phyloP scores from a whole-genome alignment of 2,113 vertebrate genomes.

The Pelecanus crispus region DNA sequence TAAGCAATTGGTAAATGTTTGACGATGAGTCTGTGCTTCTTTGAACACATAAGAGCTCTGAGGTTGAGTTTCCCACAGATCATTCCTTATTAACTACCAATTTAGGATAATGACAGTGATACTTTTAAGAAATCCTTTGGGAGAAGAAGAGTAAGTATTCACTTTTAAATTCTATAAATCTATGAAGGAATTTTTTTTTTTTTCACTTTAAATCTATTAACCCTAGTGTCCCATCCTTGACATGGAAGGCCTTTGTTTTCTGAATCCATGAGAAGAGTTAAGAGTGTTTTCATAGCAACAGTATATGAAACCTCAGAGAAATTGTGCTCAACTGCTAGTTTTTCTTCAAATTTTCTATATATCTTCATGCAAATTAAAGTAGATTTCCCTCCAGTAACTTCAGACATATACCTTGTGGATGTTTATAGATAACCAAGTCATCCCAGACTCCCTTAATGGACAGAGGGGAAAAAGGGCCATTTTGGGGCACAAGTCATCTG shows the following conservation, averaged over 20 bases:
- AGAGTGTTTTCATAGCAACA: background rate
- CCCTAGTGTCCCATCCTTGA: background rate
- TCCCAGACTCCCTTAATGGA: background rate
- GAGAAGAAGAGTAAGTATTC: background rate
- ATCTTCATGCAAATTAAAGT: background rate
- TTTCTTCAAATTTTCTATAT: background rate
- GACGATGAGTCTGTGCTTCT: background rate
- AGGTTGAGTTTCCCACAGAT: background rate
- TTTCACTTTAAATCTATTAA: background rate
- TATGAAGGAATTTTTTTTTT: background rate
- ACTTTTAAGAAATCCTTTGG: background rate
- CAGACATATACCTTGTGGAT: background rate
- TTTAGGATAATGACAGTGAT: background rate
- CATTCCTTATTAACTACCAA: background rate
- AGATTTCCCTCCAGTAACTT: background rate
- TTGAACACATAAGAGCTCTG: background rate
- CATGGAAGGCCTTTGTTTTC: background rate
- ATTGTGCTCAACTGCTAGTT: background rate
- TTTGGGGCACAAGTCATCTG: background rate
- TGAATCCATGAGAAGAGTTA: background rate
- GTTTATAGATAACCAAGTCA: background rate
- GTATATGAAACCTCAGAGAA: background rate
- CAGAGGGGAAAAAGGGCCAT: accelerated
- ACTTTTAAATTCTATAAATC: background rate
- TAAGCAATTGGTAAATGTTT: background rate